Evolutionary conservation across 2,113 vertebrate genomes (phyloP), one percentile per base, ranked within the genome.

Genomic region (Camelus dromedarius): DNA sequence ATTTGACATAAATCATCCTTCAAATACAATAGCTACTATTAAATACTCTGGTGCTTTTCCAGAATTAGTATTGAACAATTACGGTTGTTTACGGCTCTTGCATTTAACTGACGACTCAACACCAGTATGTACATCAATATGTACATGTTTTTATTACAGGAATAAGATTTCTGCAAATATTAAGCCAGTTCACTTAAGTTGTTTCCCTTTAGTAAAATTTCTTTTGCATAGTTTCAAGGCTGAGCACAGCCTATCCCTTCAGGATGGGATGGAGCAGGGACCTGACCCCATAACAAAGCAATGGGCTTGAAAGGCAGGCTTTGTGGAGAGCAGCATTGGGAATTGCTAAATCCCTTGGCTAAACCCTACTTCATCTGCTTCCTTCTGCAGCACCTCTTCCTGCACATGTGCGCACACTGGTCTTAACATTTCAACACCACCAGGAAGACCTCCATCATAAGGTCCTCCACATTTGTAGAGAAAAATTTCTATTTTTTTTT

Each of bases 1-100:
- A 28, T 30, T 91, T 75, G n/a, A 83, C 67, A 92, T n/a, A 94
- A 79, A 76, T 79, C 48, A 73, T 73, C 20, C 16, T 80, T 89
- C 72, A 96, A 96, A 80, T 62, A 93, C 94, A 94, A 72, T 28
- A 89, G 50, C 81, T 95, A 72, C 81, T 83, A 4, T 0, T 79
- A 89, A 94, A 76, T 96, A 94, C 80, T 95, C 81, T 85, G 54
- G 77, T 84, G 93, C 35, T 92, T 94, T 94, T 82, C 50, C 52
- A 93, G 56, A 91, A 89, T 89, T 84, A 62, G 91, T 80, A 93
- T 79, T 96, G 92, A 98, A 76, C 87, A 98, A 95, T 96, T 83
- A 97, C 22, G 50, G 8, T 97, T 92, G 80, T 30, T 32, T 62
- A 50, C 18, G 46, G 42, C 64, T 97, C 81, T 54, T 56, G 93